phyloP scores from a whole-genome alignment of 2,113 vertebrate genomes.

The Peromyscus californicus region DNA sequence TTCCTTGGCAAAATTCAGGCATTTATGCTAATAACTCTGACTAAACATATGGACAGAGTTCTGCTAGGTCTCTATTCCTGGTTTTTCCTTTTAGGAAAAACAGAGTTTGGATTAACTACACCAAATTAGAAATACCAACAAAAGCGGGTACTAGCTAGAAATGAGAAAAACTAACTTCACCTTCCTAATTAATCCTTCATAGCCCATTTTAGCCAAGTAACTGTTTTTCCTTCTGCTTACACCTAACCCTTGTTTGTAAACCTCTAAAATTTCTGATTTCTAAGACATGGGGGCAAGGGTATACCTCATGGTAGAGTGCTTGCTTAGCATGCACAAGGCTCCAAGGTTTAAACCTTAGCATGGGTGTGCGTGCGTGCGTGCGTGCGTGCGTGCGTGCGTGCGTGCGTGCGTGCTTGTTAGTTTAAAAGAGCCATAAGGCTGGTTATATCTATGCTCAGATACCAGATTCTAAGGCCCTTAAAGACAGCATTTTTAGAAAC shows the following conservation, averaged over 20 bases:
- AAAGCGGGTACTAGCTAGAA: constrained; percentile 34
- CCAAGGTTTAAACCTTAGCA: not conserved
- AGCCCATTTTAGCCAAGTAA: not conserved
- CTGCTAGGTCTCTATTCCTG: constrained; percentile 59
- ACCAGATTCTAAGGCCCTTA: not conserved
- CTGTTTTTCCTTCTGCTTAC: constrained; percentile 10
- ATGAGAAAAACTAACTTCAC: constrained; percentile 40
- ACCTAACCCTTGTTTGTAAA: not conserved
- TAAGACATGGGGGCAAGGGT: not conserved
- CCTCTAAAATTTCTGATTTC: constrained; percentile 41
- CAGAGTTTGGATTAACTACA: constrained; percentile 57
- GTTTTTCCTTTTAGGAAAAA: constrained; percentile 46
- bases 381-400: no score
- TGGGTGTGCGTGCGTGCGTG: not conserved
- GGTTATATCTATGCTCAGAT: not conserved
- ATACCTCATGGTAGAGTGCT: not conserved
- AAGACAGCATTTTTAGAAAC: not conserved
- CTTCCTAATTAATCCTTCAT: not conserved
- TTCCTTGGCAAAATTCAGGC: constrained; percentile 85
- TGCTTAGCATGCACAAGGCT: not conserved
- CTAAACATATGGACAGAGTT: constrained; percentile 77
- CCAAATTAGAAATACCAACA: constrained; percentile 43
- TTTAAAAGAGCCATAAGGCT: not conserved
- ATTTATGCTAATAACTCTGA: constrained; percentile 81
- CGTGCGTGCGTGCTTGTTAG: not conserved